These are phyloP conservation scores for Xenopus tropicalis DNA, from an alignment of 2,113 vertebrate genomes.

Conservation along the genomic window DNA sequence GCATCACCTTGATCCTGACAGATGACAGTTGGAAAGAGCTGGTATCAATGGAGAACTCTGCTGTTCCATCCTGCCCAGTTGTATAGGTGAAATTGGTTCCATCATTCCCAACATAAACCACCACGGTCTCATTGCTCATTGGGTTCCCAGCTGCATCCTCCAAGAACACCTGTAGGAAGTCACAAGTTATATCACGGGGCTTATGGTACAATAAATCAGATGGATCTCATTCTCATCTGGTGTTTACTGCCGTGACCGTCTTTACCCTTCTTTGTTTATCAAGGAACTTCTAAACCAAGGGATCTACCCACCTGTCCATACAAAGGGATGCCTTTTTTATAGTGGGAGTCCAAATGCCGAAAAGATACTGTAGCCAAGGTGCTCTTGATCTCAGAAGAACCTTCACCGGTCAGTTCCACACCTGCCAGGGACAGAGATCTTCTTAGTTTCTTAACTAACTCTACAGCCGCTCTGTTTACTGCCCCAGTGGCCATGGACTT, in stretches of 20 bases:
- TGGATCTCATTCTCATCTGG: conserved; percentile 9
- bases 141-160: conserved; percentile 56
- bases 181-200: conserved; percentile 1
- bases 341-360: conserved; percentile 55
- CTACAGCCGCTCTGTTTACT: too few species aligned
- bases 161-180: conserved; percentile 57
- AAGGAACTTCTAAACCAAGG: too few species aligned
- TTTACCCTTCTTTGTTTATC: conserved; percentile 3
- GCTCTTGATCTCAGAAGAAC: conserved; percentile 51
- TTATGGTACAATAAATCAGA: too few species aligned
- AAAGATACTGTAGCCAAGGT: conserved; percentile 60
- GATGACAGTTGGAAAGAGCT: conserved; percentile 30
- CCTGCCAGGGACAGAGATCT: conserved; percentile 47
- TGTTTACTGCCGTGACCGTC: not conserved
- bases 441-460: too few species aligned
- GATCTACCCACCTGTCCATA: conserved; percentile 57
- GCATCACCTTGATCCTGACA: conserved; percentile 58
- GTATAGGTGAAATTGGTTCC: conserved; percentile 51
- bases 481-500: too few species aligned
- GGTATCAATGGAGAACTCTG: conserved; percentile 62
- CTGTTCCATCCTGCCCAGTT: conserved; percentile 59
- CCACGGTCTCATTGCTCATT: conserved; percentile 55
- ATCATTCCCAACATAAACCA: conserved; percentile 45
- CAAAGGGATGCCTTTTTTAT: conserved; percentile 64
- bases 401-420: conserved; percentile 52